phyloP scores from a whole-genome alignment of 2,888 invertebrate genomes.

The Platynereis dumerilii region DNA sequence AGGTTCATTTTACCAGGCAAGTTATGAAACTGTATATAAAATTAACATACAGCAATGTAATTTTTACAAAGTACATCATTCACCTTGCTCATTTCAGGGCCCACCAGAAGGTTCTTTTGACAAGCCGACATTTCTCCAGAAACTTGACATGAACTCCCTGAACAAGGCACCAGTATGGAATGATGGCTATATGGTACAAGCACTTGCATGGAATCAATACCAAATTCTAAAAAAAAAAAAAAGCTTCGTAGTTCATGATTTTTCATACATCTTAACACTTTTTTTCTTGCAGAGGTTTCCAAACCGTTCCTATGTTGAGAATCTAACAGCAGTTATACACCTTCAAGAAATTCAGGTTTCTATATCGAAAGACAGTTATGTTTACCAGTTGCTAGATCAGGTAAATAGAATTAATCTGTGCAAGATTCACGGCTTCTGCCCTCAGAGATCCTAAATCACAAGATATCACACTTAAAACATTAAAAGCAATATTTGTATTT shows the following conservation, averaged over 20 bases:
- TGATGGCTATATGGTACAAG: slow-evolving; percentile 56
- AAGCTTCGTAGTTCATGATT: too few species aligned
- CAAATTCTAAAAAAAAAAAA: not conserved
- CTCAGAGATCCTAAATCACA: too few species aligned
- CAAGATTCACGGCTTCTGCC: too few species aligned
- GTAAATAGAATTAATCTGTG: not conserved
- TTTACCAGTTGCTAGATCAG: not conserved
- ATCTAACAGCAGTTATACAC: not conserved
- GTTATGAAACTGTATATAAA: not conserved
- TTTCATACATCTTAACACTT: too few species aligned
- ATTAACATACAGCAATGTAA: too few species aligned
- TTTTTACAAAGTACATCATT: not conserved
- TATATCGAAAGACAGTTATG: not conserved
- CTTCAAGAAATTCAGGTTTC: not conserved
- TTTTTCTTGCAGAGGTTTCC: not conserved
- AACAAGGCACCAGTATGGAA: slow-evolving; percentile 56
- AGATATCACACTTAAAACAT: too few species aligned
- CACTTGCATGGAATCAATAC: too few species aligned
- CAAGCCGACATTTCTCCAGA: slow-evolving; percentile 53
- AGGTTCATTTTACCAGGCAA: slow-evolving; percentile 59
- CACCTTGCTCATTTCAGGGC: slow-evolving; percentile 38
- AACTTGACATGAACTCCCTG: slow-evolving; percentile 52
- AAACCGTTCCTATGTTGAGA: not conserved
- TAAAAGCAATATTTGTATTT: too few species aligned
- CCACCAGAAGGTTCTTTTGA: slow-evolving; percentile 57